Conservation (phyloP, 1,140 invertebrate genomes). For the Acyrthosiphon pisum region DNA sequence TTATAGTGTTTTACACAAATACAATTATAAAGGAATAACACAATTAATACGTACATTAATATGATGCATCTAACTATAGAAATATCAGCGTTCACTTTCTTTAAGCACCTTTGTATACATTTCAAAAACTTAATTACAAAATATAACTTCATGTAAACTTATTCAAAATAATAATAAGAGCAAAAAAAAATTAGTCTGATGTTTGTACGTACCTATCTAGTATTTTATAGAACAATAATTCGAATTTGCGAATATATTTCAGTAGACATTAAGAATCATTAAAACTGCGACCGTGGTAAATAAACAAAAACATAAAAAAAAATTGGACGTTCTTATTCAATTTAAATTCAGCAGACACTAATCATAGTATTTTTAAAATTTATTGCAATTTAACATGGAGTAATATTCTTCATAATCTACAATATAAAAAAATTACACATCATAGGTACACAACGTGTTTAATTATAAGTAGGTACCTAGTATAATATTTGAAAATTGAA, state of each 20-base stretch:
- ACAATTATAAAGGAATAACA: neutral
- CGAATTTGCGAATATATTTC: neutral
- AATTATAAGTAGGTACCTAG: neutral
- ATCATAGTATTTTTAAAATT: neutral
- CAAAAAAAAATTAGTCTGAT: neutral
- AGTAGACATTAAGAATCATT: neutral
- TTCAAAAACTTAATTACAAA: neutral
- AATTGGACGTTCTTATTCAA: neutral
- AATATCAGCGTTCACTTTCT: neutral
- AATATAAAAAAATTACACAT: neutral
- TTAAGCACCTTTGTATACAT: neutral
- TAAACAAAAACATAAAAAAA: neutral
- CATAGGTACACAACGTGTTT: neutral
- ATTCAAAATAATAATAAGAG: neutral
- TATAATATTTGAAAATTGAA: neutral
- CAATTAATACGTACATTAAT: neutral
- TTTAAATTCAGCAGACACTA: neutral
- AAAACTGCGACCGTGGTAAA: neutral
- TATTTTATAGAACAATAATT: neutral
- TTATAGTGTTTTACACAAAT: slow-evolving; percentile 16
- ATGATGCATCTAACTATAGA: neutral
- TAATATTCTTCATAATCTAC: neutral
- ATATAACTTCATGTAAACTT: neutral
- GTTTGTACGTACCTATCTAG: neutral
- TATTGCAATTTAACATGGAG: neutral